These are phyloP conservation scores for Andrena bicolor DNA, from an alignment of 2,888 invertebrate genomes.

Conservation along the genomic window DNA sequence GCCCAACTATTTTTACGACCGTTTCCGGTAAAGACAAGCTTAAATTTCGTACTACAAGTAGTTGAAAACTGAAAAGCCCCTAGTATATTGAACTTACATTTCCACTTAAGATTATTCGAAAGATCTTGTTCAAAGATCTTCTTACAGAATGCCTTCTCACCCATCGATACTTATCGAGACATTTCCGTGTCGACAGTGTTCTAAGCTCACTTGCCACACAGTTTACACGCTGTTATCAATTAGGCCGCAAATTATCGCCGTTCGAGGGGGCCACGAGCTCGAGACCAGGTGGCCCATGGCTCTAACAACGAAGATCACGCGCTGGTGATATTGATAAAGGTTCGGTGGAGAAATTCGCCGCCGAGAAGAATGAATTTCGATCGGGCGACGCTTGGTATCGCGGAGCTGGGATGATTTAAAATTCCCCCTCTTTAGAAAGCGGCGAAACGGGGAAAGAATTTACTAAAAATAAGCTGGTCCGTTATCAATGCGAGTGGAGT, in stretches of 20 bases:
- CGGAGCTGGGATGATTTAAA: slow-evolving; percentile 19
- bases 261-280: background rate
- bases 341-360: background rate
- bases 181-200: background rate
- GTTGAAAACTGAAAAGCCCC: no score
- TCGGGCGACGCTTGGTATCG: slow-evolving; percentile 4
- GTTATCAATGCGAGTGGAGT: slow-evolving; percentile 61
- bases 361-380: background rate
- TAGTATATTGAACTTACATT: no score
- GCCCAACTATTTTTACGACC: background rate
- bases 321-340: background rate
- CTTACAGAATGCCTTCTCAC: no score
- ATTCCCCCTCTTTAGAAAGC: background rate
- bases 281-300: background rate
- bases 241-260: slow-evolving; percentile 15
- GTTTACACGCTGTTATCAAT: slow-evolving; percentile 15
- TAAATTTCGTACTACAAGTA: no score
- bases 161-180: background rate
- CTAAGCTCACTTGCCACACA: background rate
- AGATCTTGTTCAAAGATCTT: no score
- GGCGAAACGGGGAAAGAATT: background rate
- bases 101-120: background rate
- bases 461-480: slow-evolving; percentile 58
- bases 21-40: no score
- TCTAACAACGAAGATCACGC: background rate